These are phyloP conservation scores for Pyrrhia umbra DNA, from an alignment of 2,888 invertebrate genomes.

Conservation along the genomic window DNA sequence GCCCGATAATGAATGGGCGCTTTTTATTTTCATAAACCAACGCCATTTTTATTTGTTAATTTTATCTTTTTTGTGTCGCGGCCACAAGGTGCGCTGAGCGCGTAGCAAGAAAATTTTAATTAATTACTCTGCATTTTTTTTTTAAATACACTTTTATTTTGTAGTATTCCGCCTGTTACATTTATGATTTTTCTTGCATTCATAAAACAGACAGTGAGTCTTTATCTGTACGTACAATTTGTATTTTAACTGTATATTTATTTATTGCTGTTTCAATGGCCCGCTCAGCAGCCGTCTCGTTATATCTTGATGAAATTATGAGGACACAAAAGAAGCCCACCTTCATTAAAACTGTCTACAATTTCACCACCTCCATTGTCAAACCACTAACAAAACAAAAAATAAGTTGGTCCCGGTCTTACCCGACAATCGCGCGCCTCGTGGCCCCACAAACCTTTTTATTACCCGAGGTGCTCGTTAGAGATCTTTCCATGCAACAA, in stretches of 20 bases:
- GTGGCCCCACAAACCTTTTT: conserved; percentile 63
- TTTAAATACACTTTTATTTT: background rate
- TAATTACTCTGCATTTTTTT: background rate
- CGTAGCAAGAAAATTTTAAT: background rate
- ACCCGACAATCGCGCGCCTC: conserved; percentile 50
- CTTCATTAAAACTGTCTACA: conserved; percentile 54
- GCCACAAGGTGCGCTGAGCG: conserved; percentile 37
- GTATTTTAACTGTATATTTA: background rate
- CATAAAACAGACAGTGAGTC: background rate
- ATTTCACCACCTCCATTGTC: conserved; percentile 43
- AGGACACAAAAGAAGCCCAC: conserved; percentile 18
- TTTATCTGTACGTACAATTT: background rate
- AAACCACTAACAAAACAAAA: conserved; percentile 46
- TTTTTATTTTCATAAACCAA: conserved; percentile 73
- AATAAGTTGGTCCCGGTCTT: conserved; percentile 32
- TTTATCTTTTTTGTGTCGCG: conserved; percentile 58
- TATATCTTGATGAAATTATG: conserved; percentile 40
- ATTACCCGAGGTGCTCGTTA: conserved; percentile 73
- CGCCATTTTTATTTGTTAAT: conserved; percentile 68
- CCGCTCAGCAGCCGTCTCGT: conserved; percentile 23
- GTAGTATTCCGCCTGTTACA: background rate
- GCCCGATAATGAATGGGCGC: conserved; percentile 68
- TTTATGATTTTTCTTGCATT: too few species aligned
- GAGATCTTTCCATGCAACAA: conserved; percentile 79
- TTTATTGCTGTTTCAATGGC: conserved; percentile 8